Evolutionary conservation across 2,888 invertebrate genomes (phyloP).

Genomic region (Bimastos eiseni): DNA sequence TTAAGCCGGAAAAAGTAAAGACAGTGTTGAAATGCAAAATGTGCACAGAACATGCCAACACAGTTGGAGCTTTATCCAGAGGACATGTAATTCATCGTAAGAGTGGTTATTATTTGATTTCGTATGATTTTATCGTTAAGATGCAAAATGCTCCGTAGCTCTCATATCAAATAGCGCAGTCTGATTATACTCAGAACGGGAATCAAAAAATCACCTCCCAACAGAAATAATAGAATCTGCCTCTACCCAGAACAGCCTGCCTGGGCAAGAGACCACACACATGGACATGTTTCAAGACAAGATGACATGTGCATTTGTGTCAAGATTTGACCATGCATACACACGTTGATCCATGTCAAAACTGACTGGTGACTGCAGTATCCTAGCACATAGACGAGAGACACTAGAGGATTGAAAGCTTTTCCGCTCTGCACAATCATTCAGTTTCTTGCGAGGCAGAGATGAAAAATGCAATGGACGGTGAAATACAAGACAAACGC

Average conservation of each 20-base stretch:
- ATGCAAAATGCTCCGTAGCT: neutral
- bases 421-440: neutral
- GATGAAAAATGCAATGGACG: slow-evolving; percentile 13
- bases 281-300: neutral
- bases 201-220: neutral
- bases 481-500: neutral
- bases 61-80: neutral
- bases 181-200: neutral
- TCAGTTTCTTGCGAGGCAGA: neutral
- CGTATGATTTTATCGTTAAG: neutral
- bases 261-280: neutral
- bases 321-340: neutral
- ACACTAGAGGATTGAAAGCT: neutral
- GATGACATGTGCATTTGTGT: neutral
- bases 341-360: neutral
- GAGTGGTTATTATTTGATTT: neutral
- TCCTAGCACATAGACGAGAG: neutral
- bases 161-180: neutral
- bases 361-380: neutral
- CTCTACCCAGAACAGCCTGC: neutral
- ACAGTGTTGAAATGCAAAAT: neutral
- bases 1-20: neutral
- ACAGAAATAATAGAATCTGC: neutral
- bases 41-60: neutral
- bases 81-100: neutral